phyloP scores from a whole-genome alignment of 2,888 invertebrate species.

The Hymenopus coronatus region DNA sequence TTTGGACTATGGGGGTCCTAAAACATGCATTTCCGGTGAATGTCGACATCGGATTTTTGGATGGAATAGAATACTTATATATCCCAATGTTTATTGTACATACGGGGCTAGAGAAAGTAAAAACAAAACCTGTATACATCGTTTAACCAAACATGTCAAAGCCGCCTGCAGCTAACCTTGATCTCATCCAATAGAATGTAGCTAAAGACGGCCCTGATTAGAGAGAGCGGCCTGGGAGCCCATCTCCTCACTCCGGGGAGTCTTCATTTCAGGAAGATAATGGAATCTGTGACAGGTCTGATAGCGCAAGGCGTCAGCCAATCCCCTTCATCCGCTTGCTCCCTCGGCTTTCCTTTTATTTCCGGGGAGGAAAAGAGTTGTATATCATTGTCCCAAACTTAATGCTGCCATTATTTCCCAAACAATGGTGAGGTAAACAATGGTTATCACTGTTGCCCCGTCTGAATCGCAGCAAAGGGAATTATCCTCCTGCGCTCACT shows the following conservation, averaged over 20 bases:
- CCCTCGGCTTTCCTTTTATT: not conserved
- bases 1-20: no score
- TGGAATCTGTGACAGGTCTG: not conserved
- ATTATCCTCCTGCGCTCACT: not conserved
- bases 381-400: not conserved
- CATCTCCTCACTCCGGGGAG: conserved; percentile 1
- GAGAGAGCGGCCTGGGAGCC: not conserved
- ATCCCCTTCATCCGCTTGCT: not conserved
- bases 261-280: not conserved
- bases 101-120: no score
- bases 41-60: no score
- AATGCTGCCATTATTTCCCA: not conserved
- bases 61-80: no score
- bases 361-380: not conserved
- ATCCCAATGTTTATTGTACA: no score
- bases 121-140: no score
- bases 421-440: not conserved
- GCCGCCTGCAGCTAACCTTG: no score
- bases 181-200: no score
- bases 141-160: no score
- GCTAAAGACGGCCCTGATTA: no score
- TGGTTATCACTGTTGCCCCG: not conserved
- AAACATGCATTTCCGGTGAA: no score
- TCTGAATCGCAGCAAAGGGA: not conserved
- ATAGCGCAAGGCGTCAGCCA: not conserved